A percentile compares a stretch with the other conserved stretches of the same genome.
Evolutionary conservation across 2,888 invertebrate species (phyloP).

Genomic region (Mesorhabditis spiculigera): DNA sequence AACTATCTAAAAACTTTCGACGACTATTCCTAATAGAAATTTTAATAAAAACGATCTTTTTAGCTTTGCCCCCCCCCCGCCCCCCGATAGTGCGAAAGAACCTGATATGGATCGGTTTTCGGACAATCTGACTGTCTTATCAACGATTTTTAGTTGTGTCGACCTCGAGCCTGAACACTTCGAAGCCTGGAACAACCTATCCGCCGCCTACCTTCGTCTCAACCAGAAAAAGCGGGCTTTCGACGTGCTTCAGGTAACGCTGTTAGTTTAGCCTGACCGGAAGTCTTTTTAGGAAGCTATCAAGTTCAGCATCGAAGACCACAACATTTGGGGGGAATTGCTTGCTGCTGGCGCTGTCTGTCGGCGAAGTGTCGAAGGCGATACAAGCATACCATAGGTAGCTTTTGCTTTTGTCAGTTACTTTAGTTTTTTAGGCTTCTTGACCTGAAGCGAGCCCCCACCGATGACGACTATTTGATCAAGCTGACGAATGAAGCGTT

Average conservation of each 20-base stretch:
- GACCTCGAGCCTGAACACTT: conserved; percentile 67
- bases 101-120: background rate
- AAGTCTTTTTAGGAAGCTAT: conserved; percentile 72
- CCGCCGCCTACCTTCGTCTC: conserved; percentile 83
- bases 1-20: too few relatives aligned
- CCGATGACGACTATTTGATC: too few relatives aligned
- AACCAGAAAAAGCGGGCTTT: conserved; percentile 71
- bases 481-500: too few relatives aligned
- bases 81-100: background rate
- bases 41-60: background rate
- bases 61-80: too few relatives aligned
- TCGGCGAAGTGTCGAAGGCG: conserved; percentile 66
- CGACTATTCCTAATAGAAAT: background rate
- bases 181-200: conserved; percentile 96
- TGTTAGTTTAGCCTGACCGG: background rate
- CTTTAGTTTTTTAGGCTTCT: too few relatives aligned
- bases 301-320: conserved; percentile 82
- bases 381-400: too few relatives aligned
- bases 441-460: too few relatives aligned
- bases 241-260: conserved; percentile 44
- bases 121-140: too few relatives aligned
- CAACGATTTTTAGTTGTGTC: conserved; percentile 33
- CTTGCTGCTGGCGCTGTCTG: conserved; percentile 80
- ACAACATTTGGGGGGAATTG: conserved; percentile 96
- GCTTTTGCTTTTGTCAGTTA: too few relatives aligned